Evolutionary conservation across 2,888 invertebrate genomes (phyloP).

Genomic region (Troides helena): DNA sequence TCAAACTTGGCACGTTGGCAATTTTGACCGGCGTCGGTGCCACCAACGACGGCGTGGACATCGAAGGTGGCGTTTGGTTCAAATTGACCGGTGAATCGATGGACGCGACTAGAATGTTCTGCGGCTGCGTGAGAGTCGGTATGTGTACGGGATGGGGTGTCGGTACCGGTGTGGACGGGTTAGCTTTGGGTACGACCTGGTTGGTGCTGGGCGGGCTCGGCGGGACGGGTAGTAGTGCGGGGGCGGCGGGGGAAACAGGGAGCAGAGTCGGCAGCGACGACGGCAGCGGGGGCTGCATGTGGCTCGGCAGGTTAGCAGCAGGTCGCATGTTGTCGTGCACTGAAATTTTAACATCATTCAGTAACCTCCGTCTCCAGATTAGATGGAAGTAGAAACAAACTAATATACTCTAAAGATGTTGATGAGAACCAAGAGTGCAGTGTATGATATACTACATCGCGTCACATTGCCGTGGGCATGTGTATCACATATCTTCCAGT

Average conservation of each 20-base stretch:
- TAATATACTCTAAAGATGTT: background rate
- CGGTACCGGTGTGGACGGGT: conserved; percentile 8
- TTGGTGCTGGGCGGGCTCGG: conserved; percentile 26
- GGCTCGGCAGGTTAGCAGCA: conserved; percentile 45
- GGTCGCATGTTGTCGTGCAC: conserved; percentile 58
- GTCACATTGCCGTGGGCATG: no score
- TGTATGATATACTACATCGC: no score
- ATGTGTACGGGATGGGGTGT: conserved; percentile 32
- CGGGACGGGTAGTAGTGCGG: conserved; percentile 41
- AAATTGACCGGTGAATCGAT: conserved; percentile 51
- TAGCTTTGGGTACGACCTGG: conserved; percentile 26
- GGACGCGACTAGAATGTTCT: conserved; percentile 38
- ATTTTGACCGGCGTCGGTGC: conserved; percentile 48
- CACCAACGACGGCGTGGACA: conserved; percentile 47
- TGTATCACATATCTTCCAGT: no score
- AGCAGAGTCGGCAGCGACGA: conserved; percentile 55
- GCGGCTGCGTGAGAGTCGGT: conserved; percentile 38
- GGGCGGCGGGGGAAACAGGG: conserved; percentile 50
- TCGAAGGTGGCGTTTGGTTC: conserved; percentile 46
- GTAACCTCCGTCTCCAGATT: no score
- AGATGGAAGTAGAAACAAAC: no score
- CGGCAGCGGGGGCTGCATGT: conserved; percentile 55
- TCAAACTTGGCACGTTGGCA: background rate
- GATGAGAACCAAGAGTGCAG: background rate
- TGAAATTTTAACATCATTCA: conserved; percentile 35